Percentiles rank a stretch among this genome's conserved stretches.
These are phyloP conservation scores for Mesaphorura yosii DNA, from an alignment of 1,140 invertebrate species.

Conservation along the genomic window DNA sequence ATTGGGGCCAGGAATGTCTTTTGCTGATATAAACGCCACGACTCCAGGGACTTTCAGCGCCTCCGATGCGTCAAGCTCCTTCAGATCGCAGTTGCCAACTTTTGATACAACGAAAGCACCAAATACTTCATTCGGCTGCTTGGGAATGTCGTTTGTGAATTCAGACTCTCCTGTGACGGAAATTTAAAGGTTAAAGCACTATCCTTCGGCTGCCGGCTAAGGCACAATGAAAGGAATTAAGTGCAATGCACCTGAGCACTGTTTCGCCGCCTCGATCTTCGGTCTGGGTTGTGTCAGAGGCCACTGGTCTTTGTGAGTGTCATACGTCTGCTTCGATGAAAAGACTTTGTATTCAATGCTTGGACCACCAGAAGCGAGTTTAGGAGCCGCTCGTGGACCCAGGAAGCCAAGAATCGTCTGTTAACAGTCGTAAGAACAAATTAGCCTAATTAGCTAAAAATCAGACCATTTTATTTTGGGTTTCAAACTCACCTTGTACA, in stretches of 20 bases:
- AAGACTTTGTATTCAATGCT: slow-evolving; percentile 28
- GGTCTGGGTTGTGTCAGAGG: slow-evolving; percentile 36
- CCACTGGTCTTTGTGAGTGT: slow-evolving; percentile 31
- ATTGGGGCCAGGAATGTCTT: slow-evolving; percentile 36
- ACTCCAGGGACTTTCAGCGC: slow-evolving; percentile 34
- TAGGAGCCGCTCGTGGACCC: slow-evolving; percentile 15
- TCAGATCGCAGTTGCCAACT: not conserved
- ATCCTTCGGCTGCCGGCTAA: no score
- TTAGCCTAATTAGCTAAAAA: not conserved
- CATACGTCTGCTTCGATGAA: slow-evolving; percentile 37
- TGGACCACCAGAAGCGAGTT: slow-evolving; percentile 24
- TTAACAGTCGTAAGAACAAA: not conserved
- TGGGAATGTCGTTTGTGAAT: slow-evolving; percentile 39
- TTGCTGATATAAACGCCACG: slow-evolving; percentile 34
- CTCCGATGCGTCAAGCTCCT: slow-evolving; percentile 10
- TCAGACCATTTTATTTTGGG: not conserved
- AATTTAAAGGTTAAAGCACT: no score
- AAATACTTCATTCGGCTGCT: slow-evolving; percentile 26
- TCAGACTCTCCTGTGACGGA: slow-evolving; percentile 38
- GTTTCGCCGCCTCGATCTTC: slow-evolving; percentile 38
- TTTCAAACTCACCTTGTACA: slow-evolving; percentile 56
- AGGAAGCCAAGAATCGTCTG: slow-evolving; percentile 31
- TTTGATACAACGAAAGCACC: not conserved
- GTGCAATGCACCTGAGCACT: no score
- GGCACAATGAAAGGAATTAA: no score